phyloP scores from a whole-genome alignment of 2,113 vertebrate species.

The Brachionichthys hirsutus region DNA sequence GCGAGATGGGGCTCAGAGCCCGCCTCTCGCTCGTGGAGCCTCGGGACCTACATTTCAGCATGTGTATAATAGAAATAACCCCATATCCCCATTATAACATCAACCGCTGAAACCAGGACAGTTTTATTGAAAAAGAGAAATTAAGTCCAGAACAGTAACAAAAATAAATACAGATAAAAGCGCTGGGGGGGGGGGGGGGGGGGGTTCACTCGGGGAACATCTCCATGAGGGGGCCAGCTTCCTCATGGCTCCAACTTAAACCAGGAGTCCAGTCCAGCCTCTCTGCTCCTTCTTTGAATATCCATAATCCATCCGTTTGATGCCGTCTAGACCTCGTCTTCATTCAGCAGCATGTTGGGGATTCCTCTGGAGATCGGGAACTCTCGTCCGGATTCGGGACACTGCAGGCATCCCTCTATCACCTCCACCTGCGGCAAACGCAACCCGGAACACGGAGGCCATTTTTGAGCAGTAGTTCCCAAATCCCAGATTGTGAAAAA shows the following conservation, averaged over 20 bases:
- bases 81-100: conserved; percentile 45
- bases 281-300: conserved; percentile 18
- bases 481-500: no score
- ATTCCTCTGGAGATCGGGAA: conserved; percentile 90
- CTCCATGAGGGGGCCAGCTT: conserved; percentile 25
- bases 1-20: conserved; percentile 51
- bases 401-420: conserved; percentile 85
- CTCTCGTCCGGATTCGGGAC: conserved; percentile 87
- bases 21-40: conserved; percentile 13
- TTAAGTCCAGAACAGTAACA: conserved; percentile 31
- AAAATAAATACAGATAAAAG: conserved; percentile 73
- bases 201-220: conserved; percentile 30
- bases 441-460: neutral
- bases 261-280: conserved; percentile 33
- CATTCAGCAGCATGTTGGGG: conserved; percentile 90
- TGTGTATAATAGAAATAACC: conserved; percentile 47
- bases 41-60: conserved; percentile 14
- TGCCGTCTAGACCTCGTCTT: conserved; percentile 79
- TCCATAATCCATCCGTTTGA: conserved; percentile 8
- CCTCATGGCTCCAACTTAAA: conserved; percentile 20
- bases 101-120: conserved; percentile 26
- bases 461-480: no score
- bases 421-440: conserved; percentile 83
- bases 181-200: conserved; percentile 77
- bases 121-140: conserved; percentile 66